Conservation (phyloP, 1,140 invertebrate genomes). For the Drosophila micromelanica region DNA sequence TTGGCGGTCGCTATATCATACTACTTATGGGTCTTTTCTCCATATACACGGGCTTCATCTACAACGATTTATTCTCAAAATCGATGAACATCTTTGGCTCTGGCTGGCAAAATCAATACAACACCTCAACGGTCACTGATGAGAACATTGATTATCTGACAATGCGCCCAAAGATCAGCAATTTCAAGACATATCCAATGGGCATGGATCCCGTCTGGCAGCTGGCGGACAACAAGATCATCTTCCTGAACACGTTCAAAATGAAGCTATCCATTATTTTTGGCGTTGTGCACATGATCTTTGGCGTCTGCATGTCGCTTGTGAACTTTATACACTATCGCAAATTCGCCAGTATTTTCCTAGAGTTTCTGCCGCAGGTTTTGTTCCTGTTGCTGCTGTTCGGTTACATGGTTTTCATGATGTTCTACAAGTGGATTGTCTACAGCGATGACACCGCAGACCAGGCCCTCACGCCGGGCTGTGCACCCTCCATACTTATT, state of each 20-base stretch:
- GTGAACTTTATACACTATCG: constrained; percentile 95
- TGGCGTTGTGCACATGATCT: constrained; percentile 98
- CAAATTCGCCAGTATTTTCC: constrained; percentile 91
- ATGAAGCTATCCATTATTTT: constrained; percentile 99
- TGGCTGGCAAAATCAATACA: constrained; percentile 87
- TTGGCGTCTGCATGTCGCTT: constrained; percentile 95
- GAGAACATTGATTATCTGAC: constrained; percentile 59
- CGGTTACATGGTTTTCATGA: constrained; percentile 96
- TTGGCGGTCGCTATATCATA: constrained; percentile 93
- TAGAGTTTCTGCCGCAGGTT: constrained; percentile 97
- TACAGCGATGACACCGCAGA: constrained; percentile 87
- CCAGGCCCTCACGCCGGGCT: constrained; percentile 86
- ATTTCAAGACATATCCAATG: constrained; percentile 90
- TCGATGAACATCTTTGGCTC: constrained; percentile 93
- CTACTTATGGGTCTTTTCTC: constrained; percentile 93
- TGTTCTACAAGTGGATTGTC: constrained; percentile 95
- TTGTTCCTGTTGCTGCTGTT: constrained; percentile 96
- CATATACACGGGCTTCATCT: constrained; percentile 93
- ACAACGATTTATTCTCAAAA: constrained; percentile 94
- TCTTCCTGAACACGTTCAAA: constrained; percentile 98
- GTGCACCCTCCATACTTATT: constrained; percentile 95
- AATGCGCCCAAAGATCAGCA: constrained; percentile 85
- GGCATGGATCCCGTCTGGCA: constrained; percentile 96
- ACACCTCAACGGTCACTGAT: constrained; percentile 81
- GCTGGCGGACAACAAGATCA: constrained; percentile 96